Base-by-base conservation (phyloP, 2,113 vertebrate species). In the Monopterus albus region DNA sequence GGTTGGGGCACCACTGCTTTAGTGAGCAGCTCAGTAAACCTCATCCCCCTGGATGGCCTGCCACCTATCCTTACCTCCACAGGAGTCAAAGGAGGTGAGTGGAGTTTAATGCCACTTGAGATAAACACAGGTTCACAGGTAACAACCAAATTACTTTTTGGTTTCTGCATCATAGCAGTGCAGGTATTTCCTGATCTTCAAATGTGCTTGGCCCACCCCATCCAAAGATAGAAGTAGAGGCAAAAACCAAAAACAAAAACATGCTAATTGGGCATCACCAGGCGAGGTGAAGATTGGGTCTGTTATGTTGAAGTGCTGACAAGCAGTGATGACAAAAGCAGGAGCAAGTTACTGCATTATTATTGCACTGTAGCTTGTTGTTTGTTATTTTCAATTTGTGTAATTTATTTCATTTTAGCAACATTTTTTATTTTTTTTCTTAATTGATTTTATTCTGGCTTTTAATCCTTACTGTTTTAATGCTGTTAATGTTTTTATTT, bases 1-100 rank as follows among this genome's bases (percentile, higher is more conserved):
- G 95, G 91, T 89, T 94, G 88, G 94, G 94, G 93, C 38, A 94
- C 87, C 77, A 93, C 96, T 79, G 92, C 95, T 91, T 94, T 96
- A 89, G 95, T 97, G 72, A 95, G 94, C 90, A 97, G 94, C 79
- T 95, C 96, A 67, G 93, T 95, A 88, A 98, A 98, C 84, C 95
- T 97, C 45, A 95, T 98, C 89, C 97, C 97, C 59, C 92, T 96
- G 86, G 95, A 96, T 55, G 97, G 96, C 10, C 96, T 98, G 82
- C 97, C 97, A 49, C 97, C 97, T 38, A 98, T 99, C 83, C 96
- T 99, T 60, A 98, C 98, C 83, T 98, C 97, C 75, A 98, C 96
- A 33, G 97, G 97, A 55, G 96, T 98, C 75, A 99, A 99, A 95
- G 97, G 97, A 96, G 97, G 97, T 98, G 83, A 40, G 58, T 57